Evolutionary conservation across 1,140 invertebrate species (phyloP).

Genomic region (Bombus impatiens): DNA sequence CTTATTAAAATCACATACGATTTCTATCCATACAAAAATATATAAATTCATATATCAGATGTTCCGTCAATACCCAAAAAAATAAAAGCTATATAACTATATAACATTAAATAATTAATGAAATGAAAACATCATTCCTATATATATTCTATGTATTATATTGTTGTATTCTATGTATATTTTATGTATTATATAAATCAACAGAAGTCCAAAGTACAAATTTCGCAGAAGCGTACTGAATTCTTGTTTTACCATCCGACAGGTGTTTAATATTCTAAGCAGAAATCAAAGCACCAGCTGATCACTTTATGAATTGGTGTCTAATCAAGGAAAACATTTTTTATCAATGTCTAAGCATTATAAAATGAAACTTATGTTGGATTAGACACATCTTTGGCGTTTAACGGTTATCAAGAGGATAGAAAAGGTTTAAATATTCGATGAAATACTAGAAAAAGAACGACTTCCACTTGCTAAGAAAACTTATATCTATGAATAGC

Average conservation of each 20-base stretch:
- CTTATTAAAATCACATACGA: neutral
- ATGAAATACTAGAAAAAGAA: neutral
- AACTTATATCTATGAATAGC: neutral
- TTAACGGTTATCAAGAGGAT: neutral
- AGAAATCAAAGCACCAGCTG: too few relatives aligned
- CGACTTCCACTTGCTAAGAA: neutral
- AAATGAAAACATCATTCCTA: too few relatives aligned
- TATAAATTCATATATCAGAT: too few relatives aligned
- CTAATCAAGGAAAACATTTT: neutral
- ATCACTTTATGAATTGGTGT: neutral
- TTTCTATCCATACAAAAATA: too few relatives aligned
- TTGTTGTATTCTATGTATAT: too few relatives aligned
- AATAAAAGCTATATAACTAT: too few relatives aligned
- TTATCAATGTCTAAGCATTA: neutral
- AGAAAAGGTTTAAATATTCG: neutral
- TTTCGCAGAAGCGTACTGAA: neutral
- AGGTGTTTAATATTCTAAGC: neutral
- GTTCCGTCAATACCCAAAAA: too few relatives aligned
- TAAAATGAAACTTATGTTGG: neutral
- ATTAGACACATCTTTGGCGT: neutral
- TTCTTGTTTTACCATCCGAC: neutral
- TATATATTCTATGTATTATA: too few relatives aligned
- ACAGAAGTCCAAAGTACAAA: too few relatives aligned
- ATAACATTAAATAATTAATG: too few relatives aligned
- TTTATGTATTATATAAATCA: too few relatives aligned